phyloP scores from a whole-genome alignment of 1,140 invertebrate species.

The Pinna nobilis region DNA sequence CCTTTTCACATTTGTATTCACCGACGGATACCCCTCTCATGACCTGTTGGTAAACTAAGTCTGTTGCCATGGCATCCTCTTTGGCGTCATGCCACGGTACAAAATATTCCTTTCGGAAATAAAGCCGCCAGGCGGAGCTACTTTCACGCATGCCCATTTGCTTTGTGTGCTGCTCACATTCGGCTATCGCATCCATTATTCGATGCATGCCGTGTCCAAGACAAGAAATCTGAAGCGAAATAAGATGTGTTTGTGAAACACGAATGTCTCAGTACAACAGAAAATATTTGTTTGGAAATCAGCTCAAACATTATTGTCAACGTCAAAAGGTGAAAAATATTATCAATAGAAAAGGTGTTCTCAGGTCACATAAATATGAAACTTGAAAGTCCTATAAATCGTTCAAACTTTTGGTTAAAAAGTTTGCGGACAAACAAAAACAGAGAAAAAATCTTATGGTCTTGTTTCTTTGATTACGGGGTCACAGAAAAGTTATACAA shows the following conservation, averaged over 20 bases:
- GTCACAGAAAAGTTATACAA: too few species aligned
- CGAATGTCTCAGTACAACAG: too few species aligned
- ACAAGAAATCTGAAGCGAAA: conserved; percentile 66
- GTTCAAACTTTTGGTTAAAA: too few species aligned
- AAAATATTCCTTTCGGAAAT: conserved; percentile 70
- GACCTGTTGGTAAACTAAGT: conserved; percentile 69
- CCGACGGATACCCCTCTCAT: conserved; percentile 63
- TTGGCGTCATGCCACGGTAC: conserved; percentile 64
- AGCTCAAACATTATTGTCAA: neutral
- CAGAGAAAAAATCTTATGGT: too few species aligned
- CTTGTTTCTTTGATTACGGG: too few species aligned
- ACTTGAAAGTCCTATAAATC: too few species aligned
- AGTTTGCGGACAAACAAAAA: too few species aligned
- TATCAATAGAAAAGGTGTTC: too few species aligned
- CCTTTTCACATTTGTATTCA: conserved; percentile 67
- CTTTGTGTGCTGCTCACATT: conserved; percentile 69
- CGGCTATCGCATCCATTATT: conserved; percentile 70
- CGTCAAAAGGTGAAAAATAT: neutral
- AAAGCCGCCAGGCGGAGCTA: conserved; percentile 67
- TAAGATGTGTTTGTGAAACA: neutral
- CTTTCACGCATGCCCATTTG: conserved; percentile 64
- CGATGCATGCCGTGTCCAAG: conserved; percentile 69
- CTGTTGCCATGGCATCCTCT: conserved; percentile 54
- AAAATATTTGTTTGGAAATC: neutral
- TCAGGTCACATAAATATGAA: too few species aligned